Evolutionary conservation across 2,888 invertebrate species (phyloP).

Genomic region (Eupithecia subfuscata): DNA sequence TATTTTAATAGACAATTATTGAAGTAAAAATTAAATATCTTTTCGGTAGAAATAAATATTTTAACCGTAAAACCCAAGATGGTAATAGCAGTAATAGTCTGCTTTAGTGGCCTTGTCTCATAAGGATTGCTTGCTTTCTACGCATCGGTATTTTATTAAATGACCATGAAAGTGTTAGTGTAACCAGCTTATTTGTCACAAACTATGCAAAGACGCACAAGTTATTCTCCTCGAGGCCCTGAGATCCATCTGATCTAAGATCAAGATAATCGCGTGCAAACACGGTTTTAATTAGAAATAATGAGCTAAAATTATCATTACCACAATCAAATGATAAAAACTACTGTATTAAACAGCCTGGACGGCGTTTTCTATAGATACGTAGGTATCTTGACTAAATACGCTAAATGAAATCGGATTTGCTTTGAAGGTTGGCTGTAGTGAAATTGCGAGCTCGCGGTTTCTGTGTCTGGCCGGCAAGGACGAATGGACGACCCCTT

Average conservation of each 20-base stretch:
- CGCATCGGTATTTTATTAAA: not conserved
- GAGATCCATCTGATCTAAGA: slow-evolving; percentile 9
- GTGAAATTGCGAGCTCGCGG: not conserved
- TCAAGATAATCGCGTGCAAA: slow-evolving; percentile 22
- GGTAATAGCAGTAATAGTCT: not conserved
- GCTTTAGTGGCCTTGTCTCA: not conserved
- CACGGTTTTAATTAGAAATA: slow-evolving; percentile 24
- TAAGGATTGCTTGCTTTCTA: not conserved
- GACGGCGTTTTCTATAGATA: not conserved
- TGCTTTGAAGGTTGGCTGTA: slow-evolving; percentile 6
- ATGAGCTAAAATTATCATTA: slow-evolving; percentile 23
- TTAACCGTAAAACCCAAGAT: not conserved
- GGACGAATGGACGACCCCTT: not conserved
- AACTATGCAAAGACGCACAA: slow-evolving; percentile 17
- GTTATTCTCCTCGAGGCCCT: slow-evolving; percentile 17
- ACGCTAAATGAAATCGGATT: slow-evolving; percentile 12
- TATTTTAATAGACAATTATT: not conserved
- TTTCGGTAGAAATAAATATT: too few relatives aligned
- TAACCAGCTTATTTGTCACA: slow-evolving; percentile 8
- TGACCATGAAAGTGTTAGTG: too few relatives aligned
- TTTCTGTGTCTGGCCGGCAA: not conserved
- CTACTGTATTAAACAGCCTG: slow-evolving; percentile 8
- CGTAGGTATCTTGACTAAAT: not conserved
- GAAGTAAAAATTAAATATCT: too few relatives aligned
- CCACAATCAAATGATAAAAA: slow-evolving; percentile 18